phyloP scores from a whole-genome alignment of 2,113 vertebrate species.

The Ovibos moschatus region DNA sequence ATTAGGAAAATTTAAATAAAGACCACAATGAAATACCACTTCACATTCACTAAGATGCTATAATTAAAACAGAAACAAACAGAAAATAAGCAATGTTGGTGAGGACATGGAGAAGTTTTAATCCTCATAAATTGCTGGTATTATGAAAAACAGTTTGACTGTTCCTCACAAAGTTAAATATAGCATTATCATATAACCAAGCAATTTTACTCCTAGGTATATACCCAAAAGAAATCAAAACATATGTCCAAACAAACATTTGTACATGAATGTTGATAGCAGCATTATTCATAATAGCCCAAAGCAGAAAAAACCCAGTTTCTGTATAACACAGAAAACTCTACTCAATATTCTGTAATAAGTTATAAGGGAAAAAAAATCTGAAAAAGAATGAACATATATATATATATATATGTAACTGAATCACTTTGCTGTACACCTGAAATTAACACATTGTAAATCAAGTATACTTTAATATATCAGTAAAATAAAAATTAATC shows the following conservation, averaged over 20 bases:
- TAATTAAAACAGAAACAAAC: not conserved
- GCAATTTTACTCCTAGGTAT: not conserved
- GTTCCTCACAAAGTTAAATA: not conserved
- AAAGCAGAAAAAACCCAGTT: not conserved
- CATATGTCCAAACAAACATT: not conserved
- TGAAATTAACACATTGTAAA: not conserved
- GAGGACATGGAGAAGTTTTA: not conserved
- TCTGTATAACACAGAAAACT: not conserved
- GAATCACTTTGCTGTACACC: not conserved
- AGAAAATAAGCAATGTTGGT: not conserved
- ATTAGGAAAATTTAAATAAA: not conserved
- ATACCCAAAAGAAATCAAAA: not conserved
- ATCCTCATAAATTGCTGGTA: not conserved
- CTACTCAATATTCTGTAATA: not conserved
- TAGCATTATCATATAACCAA: not conserved
- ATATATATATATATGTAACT: not conserved
- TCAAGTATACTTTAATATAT: not conserved
- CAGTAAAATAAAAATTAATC: not conserved
- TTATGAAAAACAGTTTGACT: not conserved
- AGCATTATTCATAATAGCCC: not conserved
- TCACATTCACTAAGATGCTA: not conserved
- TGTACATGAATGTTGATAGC: not conserved
- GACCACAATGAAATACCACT: not conserved
- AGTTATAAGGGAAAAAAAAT: not conserved
- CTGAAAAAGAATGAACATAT: not conserved